Percentiles rank a stretch among this genome's conserved stretches.
phyloP scores from a whole-genome alignment of 2,113 vertebrate genomes.

The Eolophus roseicapilla region DNA sequence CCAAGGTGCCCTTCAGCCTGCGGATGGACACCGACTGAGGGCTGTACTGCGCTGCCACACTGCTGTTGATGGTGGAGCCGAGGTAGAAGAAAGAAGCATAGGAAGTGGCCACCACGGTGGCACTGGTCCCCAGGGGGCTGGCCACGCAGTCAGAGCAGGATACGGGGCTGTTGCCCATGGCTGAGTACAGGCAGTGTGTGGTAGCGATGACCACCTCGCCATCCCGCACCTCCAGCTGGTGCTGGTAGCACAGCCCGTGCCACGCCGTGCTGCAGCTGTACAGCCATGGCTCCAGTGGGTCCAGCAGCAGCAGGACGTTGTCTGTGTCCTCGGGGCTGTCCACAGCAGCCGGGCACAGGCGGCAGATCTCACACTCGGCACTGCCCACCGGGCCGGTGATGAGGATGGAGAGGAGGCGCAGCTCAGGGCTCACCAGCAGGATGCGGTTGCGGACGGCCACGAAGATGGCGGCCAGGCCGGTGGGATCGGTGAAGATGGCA shows the following conservation, averaged over 20 bases:
- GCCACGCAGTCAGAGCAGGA: conserved; percentile 90
- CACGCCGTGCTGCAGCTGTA: conserved; percentile 86
- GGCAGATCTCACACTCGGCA: conserved; percentile 79
- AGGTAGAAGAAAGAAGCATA: conserved; percentile 85
- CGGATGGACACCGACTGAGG: conserved; percentile 87
- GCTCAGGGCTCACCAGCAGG: conserved; percentile 73
- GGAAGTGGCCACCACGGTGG: conserved; percentile 81
- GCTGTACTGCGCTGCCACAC: conserved; percentile 78
- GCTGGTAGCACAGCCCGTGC: conserved; percentile 86
- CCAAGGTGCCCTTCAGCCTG: conserved; percentile 80
- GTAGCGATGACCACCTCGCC: not conserved
- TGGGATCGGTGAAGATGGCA: not conserved
- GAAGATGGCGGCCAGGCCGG: conserved; percentile 20
- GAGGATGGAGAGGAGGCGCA: conserved; percentile 69
- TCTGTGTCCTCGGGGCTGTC: conserved; percentile 76
- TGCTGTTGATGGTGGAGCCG: conserved; percentile 82
- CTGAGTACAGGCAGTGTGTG: conserved; percentile 79
- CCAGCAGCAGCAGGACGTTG: conserved; percentile 83
- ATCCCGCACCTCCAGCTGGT: conserved; percentile 56
- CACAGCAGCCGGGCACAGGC: rapidly evolving
- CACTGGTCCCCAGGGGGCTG: conserved; percentile 87
- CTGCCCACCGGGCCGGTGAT: conserved; percentile 85
- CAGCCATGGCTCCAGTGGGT: conserved; percentile 81
- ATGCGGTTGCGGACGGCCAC: conserved; percentile 87
- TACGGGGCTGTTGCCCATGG: conserved; percentile 67